Evolutionary conservation across 2,888 invertebrate species (phyloP).

Genomic region (Choristoneura rosaceana): DNA sequence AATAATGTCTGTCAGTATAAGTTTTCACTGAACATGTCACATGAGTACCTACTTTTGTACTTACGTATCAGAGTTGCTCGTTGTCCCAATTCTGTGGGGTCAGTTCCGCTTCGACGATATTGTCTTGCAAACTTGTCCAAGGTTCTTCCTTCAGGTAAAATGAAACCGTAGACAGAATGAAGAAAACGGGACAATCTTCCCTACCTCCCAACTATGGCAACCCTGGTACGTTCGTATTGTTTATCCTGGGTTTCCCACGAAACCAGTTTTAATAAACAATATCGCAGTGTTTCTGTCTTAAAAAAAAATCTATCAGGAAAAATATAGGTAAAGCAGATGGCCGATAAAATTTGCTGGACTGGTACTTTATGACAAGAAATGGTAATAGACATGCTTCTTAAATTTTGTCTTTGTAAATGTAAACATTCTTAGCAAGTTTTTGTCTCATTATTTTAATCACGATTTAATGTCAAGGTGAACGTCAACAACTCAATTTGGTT

Average conservation of each 20-base stretch:
- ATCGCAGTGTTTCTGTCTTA: not conserved
- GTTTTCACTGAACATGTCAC: too few relatives aligned
- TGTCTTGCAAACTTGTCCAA: too few relatives aligned
- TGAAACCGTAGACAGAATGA: too few relatives aligned
- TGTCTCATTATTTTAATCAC: constrained; percentile 14
- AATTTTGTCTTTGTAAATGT: not conserved
- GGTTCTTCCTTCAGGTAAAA: too few relatives aligned
- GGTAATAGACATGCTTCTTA: constrained; percentile 3
- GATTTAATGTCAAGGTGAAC: constrained; percentile 40
- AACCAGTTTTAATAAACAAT: not conserved
- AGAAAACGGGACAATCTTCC: too few relatives aligned
- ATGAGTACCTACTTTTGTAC: too few relatives aligned
- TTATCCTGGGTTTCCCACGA: not conserved
- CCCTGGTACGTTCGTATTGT: not conserved
- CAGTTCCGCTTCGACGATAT: too few relatives aligned
- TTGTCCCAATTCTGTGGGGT: too few relatives aligned
- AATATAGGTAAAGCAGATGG: constrained; percentile 6
- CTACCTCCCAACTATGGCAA: too few relatives aligned
- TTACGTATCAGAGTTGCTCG: too few relatives aligned
- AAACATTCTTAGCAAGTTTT: constrained; percentile 12
- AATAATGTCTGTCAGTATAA: too few relatives aligned
- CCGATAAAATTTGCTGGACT: constrained; percentile 4
- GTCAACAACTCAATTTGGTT: constrained; percentile 1
- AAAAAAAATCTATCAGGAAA: not conserved
- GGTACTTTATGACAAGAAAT: not conserved